These are phyloP conservation scores for Chionomys nivalis DNA, from an alignment of 2,113 vertebrate genomes.

Conservation along the genomic window DNA sequence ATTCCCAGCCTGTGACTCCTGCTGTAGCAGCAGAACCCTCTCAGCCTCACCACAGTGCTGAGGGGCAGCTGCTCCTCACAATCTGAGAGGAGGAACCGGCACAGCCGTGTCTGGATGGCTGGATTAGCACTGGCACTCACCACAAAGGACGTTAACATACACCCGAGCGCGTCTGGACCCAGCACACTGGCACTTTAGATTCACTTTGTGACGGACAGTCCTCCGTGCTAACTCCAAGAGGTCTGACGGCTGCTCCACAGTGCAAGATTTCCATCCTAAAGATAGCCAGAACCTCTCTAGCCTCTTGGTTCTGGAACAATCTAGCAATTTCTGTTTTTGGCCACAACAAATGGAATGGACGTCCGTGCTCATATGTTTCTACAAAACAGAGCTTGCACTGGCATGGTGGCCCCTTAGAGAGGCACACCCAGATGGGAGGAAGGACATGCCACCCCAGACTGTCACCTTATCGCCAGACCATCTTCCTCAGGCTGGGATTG, in stretches of 20 bases:
- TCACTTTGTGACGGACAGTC: not conserved
- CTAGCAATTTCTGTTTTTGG: not conserved
- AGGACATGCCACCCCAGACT: not conserved
- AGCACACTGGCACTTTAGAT: not conserved
- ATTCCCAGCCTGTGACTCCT: not conserved
- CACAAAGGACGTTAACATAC: no score
- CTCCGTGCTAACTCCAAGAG: not conserved
- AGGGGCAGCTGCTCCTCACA: not conserved
- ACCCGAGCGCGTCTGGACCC: not conserved
- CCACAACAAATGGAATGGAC: not conserved
- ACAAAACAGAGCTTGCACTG: not conserved
- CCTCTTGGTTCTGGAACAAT: not conserved
- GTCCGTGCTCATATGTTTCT: accelerated
- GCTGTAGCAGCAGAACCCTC: not conserved
- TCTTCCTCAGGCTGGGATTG: not conserved
- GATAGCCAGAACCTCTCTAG: not conserved
- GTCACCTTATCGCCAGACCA: no score
- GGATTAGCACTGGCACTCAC: accelerated
- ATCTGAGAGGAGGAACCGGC: not conserved
- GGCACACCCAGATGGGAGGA: not conserved
- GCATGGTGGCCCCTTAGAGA: not conserved
- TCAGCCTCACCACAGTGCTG: no score
- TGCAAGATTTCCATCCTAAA: not conserved
- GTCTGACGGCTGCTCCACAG: accelerated
- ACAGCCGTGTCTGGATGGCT: accelerated